phyloP scores from a whole-genome alignment of 2,113 vertebrate species.

The Myiopsitta monachus region DNA sequence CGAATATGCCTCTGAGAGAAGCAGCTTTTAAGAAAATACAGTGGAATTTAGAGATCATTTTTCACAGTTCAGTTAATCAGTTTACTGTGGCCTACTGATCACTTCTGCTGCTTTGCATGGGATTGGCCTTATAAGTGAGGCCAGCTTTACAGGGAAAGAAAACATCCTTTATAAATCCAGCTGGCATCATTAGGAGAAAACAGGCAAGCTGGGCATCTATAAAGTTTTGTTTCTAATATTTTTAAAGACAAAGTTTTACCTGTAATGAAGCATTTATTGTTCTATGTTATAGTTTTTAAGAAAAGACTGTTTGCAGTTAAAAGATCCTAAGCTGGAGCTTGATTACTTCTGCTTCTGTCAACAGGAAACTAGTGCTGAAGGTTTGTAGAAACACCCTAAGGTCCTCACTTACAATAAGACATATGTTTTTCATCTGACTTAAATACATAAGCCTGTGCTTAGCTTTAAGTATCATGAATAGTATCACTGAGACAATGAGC shows the following conservation, averaged over 20 bases:
- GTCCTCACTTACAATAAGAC: not conserved
- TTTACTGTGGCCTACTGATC: conserved; percentile 57
- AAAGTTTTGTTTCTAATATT: not conserved
- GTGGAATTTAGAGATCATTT: conserved; percentile 10
- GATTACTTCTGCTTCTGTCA: not conserved
- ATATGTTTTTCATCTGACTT: not conserved
- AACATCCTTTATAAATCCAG: not conserved
- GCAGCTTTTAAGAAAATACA: conserved; percentile 37
- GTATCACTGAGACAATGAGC: not conserved
- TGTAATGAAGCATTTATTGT: not conserved
- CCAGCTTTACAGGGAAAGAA: not conserved
- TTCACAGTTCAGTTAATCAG: conserved; percentile 38
- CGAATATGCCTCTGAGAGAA: not conserved
- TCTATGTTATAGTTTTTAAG: not conserved
- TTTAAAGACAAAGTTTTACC: not conserved
- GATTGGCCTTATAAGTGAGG: conserved; percentile 24
- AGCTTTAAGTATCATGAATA: not conserved
- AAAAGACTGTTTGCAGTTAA: not conserved
- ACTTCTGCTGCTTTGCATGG: conserved; percentile 39
- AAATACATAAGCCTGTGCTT: not conserved
- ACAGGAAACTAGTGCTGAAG: not conserved
- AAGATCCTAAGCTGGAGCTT: not conserved
- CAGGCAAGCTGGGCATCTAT: not conserved
- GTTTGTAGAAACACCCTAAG: not conserved
- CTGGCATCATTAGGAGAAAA: not conserved